Evolutionary conservation across 1,140 invertebrate genomes (phyloP), one percentile per base, ranked within the genome.

Genomic region (Tetragnatha versicolor): DNA sequence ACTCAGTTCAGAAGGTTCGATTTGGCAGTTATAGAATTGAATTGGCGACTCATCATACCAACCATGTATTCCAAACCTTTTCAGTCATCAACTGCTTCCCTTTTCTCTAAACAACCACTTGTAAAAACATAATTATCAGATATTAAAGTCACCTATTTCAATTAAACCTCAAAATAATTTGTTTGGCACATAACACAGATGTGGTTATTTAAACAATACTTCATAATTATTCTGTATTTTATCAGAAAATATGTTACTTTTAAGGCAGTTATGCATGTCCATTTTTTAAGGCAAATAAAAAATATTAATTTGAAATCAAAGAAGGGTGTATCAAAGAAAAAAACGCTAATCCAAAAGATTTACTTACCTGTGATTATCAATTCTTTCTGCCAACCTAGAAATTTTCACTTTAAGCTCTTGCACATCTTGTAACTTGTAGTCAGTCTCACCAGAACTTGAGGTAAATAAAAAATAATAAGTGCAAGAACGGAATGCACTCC

Each of bases 361-460:
- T 25, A 60, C 47, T 82, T 85, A 90, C 88, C 90, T 90, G n/a
- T 90, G 81, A 31, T 83, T 84, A 87, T 98, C 96, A 79, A 98
- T 93, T 60, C 90, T 90, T 85, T 97, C 95, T 1, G 94, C 95
- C 58, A 95, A 88, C 84, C 92, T 93, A 0, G 93, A 90, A 17
- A 98, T 91, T 83, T 93, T 93, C 2, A 90, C 88, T 79, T 94
- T 88, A 75, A 97, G 85, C 12, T 92, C 88, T 84, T 94, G 92
- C 10, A 94, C 94, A 85, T 97, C 93, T 39, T 90, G 87, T 29
- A 98, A 84, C 75, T 91, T 91, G 82, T 95, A 97, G 0, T 91
- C 93, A 0, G 92, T 91, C 87, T 98, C 96, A 58, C 97, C 97
- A 79, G 91, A 89, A 81, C 93, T 94, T 76, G 17, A 61, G 37